Conservation (phyloP, 2,113 vertebrate species). For the Fregetta grallaria region DNA sequence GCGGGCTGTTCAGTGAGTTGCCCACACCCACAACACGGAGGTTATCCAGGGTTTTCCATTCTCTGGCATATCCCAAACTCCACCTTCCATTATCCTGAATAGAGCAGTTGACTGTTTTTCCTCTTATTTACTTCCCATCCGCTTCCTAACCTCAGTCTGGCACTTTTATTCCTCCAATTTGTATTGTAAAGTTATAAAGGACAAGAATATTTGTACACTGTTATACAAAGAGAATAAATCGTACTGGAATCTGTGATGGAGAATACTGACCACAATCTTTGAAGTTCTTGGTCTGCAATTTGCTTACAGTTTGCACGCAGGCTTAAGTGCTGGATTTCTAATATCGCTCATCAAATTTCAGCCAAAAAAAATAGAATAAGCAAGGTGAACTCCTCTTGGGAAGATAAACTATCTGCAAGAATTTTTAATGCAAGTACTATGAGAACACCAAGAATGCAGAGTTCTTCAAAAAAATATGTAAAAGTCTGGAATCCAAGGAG, state of each 20-base stretch:
- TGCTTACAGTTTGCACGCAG: not conserved
- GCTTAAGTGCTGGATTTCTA: not conserved
- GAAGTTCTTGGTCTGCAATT: not conserved
- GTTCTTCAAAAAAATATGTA: not conserved
- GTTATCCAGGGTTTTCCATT: slow-evolving; percentile 27
- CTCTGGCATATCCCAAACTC: not conserved
- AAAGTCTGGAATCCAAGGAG: not conserved
- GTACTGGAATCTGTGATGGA: not conserved
- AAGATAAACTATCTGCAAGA: not conserved
- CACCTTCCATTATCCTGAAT: slow-evolving; percentile 6
- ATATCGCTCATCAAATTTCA: not conserved
- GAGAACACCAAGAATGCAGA: not conserved
- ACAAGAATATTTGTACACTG: not conserved
- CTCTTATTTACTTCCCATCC: not conserved
- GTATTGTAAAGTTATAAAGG: not conserved
- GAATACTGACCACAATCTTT: not conserved
- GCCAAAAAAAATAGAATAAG: not conserved
- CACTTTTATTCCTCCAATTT: not conserved
- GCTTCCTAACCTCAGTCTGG: not conserved
- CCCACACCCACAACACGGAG: not conserved
- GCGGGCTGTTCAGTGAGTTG: not conserved
- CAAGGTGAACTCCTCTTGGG: not conserved
- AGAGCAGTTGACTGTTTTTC: not conserved
- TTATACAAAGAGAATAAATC: not conserved
- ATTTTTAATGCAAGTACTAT: not conserved